Percentiles rank a stretch among this genome's conserved stretches.
Evolutionary conservation across 2,113 vertebrate genomes (phyloP).

Genomic region (Tringa solitaria): DNA sequence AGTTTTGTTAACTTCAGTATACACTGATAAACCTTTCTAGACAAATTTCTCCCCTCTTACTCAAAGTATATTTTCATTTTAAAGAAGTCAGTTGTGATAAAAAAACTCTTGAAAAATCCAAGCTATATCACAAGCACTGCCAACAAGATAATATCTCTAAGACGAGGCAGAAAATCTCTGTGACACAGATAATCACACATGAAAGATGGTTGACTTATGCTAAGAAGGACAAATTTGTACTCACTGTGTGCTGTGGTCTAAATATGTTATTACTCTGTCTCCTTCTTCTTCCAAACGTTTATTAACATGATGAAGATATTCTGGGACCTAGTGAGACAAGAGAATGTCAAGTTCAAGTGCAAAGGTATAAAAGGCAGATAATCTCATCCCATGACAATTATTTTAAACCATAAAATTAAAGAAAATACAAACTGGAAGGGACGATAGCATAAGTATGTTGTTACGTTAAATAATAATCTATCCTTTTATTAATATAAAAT

Average conservation of each 20-base stretch:
- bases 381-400: not conserved
- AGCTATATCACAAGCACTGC: not conserved
- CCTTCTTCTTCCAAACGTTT: slow-evolving; percentile 82
- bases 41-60: not conserved
- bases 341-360: not conserved
- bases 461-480: not conserved
- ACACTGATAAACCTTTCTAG: not conserved
- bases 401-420: slow-evolving; percentile 1
- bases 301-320: slow-evolving; percentile 83
- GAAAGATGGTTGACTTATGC: not conserved
- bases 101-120: not conserved
- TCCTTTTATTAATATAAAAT: too few species aligned
- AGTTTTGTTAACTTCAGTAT: not conserved
- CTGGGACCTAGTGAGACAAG: slow-evolving; percentile 71
- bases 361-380: not conserved
- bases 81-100: not conserved
- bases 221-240: not conserved
- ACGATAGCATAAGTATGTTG: not conserved
- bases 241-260: slow-evolving; percentile 85
- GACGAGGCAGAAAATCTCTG: not conserved
- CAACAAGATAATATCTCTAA: not conserved
- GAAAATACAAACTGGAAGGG: not conserved
- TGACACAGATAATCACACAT: not conserved
- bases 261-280: slow-evolving; percentile 82
- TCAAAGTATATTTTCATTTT: not conserved